These are phyloP conservation scores for Liodrosophila aerea DNA, from an alignment of 2,888 invertebrate genomes.

Conservation along the genomic window DNA sequence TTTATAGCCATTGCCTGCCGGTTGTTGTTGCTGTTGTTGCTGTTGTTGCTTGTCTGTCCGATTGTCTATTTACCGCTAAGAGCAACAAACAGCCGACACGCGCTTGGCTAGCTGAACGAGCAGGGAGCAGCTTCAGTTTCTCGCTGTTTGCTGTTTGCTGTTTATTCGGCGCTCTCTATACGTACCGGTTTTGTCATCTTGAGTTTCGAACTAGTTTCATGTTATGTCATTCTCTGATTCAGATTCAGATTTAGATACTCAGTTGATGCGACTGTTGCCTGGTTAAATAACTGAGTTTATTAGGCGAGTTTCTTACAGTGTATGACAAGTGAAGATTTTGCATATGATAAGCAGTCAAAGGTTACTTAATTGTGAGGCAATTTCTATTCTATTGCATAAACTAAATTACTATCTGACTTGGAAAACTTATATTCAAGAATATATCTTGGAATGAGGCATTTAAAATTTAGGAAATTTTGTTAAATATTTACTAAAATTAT, in stretches of 20 bases:
- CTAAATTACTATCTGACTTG: too few relatives aligned
- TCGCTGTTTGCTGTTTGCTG: conserved; percentile 10
- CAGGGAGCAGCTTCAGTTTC: conserved; percentile 36
- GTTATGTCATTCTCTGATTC: conserved; percentile 28
- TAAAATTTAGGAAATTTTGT: too few relatives aligned
- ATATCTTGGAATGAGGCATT: too few relatives aligned
- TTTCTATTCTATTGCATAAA: too few relatives aligned
- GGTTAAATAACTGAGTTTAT: too few relatives aligned
- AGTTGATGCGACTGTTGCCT: too few relatives aligned
- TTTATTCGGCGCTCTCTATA: conserved; percentile 43
- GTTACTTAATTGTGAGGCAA: too few relatives aligned
- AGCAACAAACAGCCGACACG: conserved; percentile 62
- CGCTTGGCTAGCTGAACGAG: conserved; percentile 4
- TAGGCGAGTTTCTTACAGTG: too few relatives aligned
- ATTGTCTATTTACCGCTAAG: conserved; percentile 69
- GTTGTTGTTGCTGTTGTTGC: conserved; percentile 15
- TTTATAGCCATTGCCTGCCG: conserved; percentile 44
- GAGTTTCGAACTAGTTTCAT: conserved; percentile 49
- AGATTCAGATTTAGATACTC: background rate
- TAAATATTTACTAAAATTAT: too few relatives aligned
- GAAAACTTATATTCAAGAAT: too few relatives aligned
- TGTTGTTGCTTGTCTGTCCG: conserved; percentile 28
- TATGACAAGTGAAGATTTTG: too few relatives aligned
- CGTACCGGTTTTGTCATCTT: conserved; percentile 56
- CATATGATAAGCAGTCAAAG: too few relatives aligned